phyloP scores from a whole-genome alignment of 2,113 vertebrate genomes.

The Cricetomys ansorgei region DNA sequence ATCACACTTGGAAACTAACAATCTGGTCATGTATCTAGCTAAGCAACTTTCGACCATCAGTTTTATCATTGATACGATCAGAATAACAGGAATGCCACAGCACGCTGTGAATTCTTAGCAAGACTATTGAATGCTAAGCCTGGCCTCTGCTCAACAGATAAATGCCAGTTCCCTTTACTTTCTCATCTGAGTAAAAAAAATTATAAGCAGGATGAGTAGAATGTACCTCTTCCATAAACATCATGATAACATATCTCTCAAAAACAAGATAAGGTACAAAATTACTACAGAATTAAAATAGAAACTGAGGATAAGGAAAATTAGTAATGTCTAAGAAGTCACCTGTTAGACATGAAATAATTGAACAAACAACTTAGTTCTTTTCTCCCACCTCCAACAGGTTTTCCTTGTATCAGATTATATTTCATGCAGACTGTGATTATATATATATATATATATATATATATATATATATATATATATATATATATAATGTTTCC shows the following conservation, averaged over 20 bases:
- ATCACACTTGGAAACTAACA: neutral
- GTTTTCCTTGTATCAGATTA: neutral
- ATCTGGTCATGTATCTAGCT: neutral
- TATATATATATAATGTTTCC: neutral
- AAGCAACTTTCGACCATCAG: neutral
- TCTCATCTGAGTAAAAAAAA: neutral
- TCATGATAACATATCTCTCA: neutral
- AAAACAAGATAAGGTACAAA: no score
- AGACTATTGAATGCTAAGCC: neutral
- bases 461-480: no score
- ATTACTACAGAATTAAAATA: neutral
- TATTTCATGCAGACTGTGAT: neutral
- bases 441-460: neutral
- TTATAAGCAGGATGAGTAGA: neutral
- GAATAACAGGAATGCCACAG: neutral
- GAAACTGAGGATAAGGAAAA: neutral
- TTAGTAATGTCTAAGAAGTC: neutral
- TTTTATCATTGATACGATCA: neutral
- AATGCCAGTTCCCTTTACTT: neutral
- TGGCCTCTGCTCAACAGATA: neutral
- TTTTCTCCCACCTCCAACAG: neutral
- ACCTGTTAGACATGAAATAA: neutral
- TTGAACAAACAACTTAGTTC: neutral
- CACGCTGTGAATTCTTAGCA: neutral
- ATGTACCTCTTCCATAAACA: neutral